A percentile compares a stretch with the other conserved stretches of the same genome.
phyloP scores from a whole-genome alignment of 1,140 invertebrate genomes.

The Brachionus calyciflorus region DNA sequence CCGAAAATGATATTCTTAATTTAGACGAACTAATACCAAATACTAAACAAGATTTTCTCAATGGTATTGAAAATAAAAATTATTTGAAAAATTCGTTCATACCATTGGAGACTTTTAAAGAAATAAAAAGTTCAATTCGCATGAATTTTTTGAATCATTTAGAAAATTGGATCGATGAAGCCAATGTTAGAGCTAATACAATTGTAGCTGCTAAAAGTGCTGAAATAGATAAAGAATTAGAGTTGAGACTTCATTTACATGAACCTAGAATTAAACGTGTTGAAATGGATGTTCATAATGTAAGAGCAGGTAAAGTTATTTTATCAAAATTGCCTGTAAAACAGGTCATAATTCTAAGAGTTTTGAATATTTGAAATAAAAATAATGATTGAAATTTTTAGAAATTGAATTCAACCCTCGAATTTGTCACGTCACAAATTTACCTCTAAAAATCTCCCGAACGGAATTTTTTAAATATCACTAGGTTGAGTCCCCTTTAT shows the following conservation, averaged over 20 bases:
- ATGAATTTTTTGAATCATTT: constrained; percentile 59
- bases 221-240: constrained; percentile 59
- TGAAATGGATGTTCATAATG: constrained; percentile 60
- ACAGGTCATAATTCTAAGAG: no score
- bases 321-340: no score
- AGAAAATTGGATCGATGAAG: constrained; percentile 56
- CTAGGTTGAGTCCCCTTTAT: no score
- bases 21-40: constrained; percentile 11
- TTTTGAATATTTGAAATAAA: no score
- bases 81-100: constrained; percentile 49
- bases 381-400: no score
- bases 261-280: constrained; percentile 55
- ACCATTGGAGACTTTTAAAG: constrained; percentile 50
- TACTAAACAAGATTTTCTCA: constrained; percentile 8
- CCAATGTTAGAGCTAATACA: constrained; percentile 53
- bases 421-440: no score
- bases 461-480: no score
- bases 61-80: constrained; percentile 1
- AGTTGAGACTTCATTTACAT: constrained; percentile 59
- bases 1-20: constrained; percentile 26
- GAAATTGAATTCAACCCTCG: no score
- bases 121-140: constrained; percentile 51
- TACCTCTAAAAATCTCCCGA: no score
- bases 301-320: constrained; percentile 55
- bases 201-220: constrained; percentile 58